A percentile compares a stretch with the other conserved stretches of the same genome.
phyloP scores from a whole-genome alignment of 92 coral and sea anemone genomes.

The Pocillopora meandrina region DNA sequence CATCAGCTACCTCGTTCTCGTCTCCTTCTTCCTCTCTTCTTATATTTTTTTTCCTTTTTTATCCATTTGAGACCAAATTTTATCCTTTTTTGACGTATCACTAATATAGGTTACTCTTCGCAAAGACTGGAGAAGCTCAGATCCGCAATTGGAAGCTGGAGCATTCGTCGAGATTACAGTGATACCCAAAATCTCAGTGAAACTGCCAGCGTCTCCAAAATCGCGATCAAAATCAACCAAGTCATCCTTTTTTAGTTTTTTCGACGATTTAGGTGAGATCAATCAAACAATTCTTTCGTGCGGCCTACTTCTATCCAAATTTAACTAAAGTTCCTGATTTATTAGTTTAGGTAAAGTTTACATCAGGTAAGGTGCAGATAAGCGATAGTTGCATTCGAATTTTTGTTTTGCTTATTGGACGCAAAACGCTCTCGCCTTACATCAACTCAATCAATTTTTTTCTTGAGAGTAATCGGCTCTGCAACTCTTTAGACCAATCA shows the following conservation, averaged over 20 bases:
- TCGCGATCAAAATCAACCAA: not conserved
- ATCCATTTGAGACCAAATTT: not conserved
- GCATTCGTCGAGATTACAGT: slow-evolving; percentile 20
- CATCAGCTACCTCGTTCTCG: not conserved
- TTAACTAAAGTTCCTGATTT: too few species aligned
- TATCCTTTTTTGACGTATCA: not conserved
- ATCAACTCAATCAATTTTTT: too few species aligned
- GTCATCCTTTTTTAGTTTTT: not conserved
- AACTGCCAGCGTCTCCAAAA: slow-evolving; percentile 38
- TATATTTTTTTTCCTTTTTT: not conserved
- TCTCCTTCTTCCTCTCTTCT: not conserved
- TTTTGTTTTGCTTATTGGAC: too few species aligned
- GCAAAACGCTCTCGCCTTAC: too few species aligned
- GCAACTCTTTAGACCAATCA: too few species aligned
- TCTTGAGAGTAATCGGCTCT: too few species aligned
- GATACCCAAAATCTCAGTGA: slow-evolving; percentile 32
- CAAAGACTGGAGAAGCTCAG: slow-evolving; percentile 11
- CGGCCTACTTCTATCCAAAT: not conserved
- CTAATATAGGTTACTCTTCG: not conserved
- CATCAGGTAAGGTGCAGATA: too few species aligned
- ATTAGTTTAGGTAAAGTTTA: too few species aligned
- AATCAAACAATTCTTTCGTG: not conserved
- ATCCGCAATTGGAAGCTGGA: slow-evolving; percentile 5
- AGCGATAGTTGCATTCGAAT: too few species aligned
- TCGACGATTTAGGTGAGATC: slow-evolving; percentile 23